These are phyloP conservation scores for Tokudaia muenninki DNA, from an alignment of 2,797 vertebrate genomes.

Conservation along the genomic window DNA sequence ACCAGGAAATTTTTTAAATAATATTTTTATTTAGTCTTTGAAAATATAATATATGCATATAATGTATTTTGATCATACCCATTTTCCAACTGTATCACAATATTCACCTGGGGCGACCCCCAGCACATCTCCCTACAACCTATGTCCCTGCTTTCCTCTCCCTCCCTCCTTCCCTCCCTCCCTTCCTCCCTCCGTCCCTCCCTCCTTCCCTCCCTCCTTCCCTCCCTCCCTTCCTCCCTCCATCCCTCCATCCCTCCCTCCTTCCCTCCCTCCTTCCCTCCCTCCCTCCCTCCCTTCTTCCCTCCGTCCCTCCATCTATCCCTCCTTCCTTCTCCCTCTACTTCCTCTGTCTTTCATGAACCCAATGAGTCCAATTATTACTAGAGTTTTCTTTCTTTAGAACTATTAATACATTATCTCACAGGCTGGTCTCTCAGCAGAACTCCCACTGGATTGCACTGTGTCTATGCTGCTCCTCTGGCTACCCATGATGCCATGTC, in stretches of 20 bases:
- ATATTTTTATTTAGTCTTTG: background rate
- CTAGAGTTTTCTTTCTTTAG: background rate
- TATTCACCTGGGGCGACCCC: background rate
- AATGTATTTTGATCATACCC: background rate
- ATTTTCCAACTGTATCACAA: background rate
- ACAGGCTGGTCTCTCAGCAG: background rate
- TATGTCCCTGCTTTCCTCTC: background rate
- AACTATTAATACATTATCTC: background rate
- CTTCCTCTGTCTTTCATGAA: background rate
- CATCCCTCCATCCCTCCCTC: rapidly evolving
- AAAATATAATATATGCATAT: background rate
- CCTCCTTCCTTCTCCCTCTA: rapidly evolving
- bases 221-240: rapidly evolving
- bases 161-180: no score
- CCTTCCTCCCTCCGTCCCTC: rapidly evolving
- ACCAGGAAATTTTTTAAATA: background rate
- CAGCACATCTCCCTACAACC: background rate
- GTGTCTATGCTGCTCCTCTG: background rate
- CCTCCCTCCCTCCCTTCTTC: rapidly evolving
- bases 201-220: rapidly evolving
- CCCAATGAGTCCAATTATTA: background rate
- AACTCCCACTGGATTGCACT: background rate
- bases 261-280: background rate
- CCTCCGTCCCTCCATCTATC: background rate
- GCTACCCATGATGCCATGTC: background rate